Base-by-base conservation (phyloP, 2,888 invertebrate species). In the Lampropteryx suffumata region DNA sequence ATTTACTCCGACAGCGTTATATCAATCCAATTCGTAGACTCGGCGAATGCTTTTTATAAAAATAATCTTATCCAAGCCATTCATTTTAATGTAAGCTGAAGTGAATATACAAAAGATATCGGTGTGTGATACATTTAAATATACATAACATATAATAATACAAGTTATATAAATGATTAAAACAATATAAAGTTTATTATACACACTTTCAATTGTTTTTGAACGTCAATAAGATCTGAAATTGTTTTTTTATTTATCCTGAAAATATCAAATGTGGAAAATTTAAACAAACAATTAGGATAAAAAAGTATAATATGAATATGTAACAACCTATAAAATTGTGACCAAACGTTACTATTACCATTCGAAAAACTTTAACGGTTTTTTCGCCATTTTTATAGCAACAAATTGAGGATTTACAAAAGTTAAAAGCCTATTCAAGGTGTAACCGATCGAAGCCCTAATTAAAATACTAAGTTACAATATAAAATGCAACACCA, bases 401-500 rank as follows among this genome's bases (percentile, higher is more conserved):
- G 26, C 14, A 14, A 17, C 14, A 44, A 7, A 6, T 24, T 36
- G 2, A 11, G 33, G 13, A 13, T 30, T 10, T 41, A 41, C n/a
- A 17, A n/a, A n/a, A 13, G 27, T 13, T 8, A 21, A 30, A 39
- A 46, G 42, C 48, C 34, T 35, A 34, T 35, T 21, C 34, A 48
- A 55, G 49, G 17, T 35, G 46, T 50, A 47, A 56, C 50, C 50
- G 36, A 51, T 49, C 57, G 62, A 79, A 79, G 76, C 76, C 73
- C 72, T 70, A 57, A 62, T 64, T 73, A 70, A 72, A 73, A 69
- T 67, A 71, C 66, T 71, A 73, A 64, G 64, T 67, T 71, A 75
- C 48, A 41, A 50, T 81, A 80, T 69, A 83, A 81, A 84, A 84
- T 73, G 78, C 77, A 71, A 67, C 79, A 79, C 82, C 80, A 73